A percentile compares a stretch with the other conserved stretches of the same genome.
These are phyloP conservation scores for Hetaerina titia DNA, from an alignment of 2,888 invertebrate species.

Conservation along the genomic window DNA sequence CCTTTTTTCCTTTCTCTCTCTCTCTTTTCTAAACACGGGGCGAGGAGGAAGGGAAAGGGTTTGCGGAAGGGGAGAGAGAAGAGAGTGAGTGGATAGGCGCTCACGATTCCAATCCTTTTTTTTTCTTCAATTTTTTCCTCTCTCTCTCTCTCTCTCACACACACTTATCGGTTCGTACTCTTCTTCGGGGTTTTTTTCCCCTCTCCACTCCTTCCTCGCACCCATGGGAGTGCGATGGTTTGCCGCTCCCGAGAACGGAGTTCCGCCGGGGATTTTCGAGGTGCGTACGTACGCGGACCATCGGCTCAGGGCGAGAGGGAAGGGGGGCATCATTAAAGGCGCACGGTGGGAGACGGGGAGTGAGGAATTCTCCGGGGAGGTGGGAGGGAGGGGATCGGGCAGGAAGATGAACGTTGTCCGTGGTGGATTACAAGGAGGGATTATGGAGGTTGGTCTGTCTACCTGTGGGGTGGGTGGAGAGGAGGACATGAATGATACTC, in stretches of 20 bases:
- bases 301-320: not conserved
- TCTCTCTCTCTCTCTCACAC: not conserved
- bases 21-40: not conserved
- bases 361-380: not conserved
- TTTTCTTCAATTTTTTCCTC: not conserved
- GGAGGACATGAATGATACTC: not conserved
- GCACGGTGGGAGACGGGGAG: not conserved
- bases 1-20: not conserved
- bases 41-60: not conserved
- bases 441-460: not conserved
- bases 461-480: not conserved
- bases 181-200: no score
- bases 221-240: not conserved
- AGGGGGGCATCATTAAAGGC: not conserved
- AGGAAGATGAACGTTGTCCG: not conserved
- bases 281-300: not conserved
- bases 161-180: no score
- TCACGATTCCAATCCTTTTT: no score
- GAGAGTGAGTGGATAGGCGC: not conserved
- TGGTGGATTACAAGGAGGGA: conserved; percentile 5
- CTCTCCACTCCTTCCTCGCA: not conserved
- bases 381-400: not conserved
- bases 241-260: not conserved
- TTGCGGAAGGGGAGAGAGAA: not conserved
- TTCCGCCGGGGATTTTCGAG: not conserved